phyloP scores from a whole-genome alignment of 2,797 vertebrate species.

The Argyrosomus regius region DNA sequence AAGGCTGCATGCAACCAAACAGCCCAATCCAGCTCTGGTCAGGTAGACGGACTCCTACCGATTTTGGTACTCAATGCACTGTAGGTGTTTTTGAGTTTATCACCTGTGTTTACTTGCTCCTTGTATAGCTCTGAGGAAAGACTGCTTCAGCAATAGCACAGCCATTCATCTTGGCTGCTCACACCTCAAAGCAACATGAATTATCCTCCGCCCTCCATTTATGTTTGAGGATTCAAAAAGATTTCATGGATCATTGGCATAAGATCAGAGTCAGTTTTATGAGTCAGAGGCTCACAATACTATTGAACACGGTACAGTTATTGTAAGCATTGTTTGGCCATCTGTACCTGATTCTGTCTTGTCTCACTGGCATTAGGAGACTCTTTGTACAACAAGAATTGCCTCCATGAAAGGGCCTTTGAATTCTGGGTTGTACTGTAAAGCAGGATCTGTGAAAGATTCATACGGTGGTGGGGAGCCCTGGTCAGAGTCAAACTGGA shows the following conservation, averaged over 20 bases:
- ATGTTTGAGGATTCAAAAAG: constrained; percentile 63
- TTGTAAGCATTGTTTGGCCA: constrained; percentile 47
- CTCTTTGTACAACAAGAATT: constrained; percentile 24
- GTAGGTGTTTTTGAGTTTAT: neutral
- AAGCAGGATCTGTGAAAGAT: constrained; percentile 47
- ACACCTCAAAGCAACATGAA: constrained; percentile 53
- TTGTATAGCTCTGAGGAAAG: neutral
- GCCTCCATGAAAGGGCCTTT: constrained; percentile 40
- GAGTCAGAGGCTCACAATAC: constrained; percentile 47
- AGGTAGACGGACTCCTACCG: neutral
- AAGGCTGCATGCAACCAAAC: neutral
- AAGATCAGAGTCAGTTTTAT: constrained; percentile 63
- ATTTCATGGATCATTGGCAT: constrained; percentile 64
- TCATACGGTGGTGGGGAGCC: neutral
- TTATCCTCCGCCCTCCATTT: constrained; percentile 59
- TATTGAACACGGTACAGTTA: constrained; percentile 40
- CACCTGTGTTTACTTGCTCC: constrained; percentile 5
- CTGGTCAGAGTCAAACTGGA: constrained; percentile 37
- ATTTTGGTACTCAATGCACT: neutral
- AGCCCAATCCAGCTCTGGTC: neutral
- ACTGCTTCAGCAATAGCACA: constrained; percentile 20
- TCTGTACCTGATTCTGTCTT: constrained; percentile 42
- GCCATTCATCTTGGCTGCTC: constrained; percentile 40
- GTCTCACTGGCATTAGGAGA: constrained; percentile 32
- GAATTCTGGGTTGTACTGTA: constrained; percentile 32